Conservation (phyloP, 2,888 invertebrate genomes). For the Acleris literana region DNA sequence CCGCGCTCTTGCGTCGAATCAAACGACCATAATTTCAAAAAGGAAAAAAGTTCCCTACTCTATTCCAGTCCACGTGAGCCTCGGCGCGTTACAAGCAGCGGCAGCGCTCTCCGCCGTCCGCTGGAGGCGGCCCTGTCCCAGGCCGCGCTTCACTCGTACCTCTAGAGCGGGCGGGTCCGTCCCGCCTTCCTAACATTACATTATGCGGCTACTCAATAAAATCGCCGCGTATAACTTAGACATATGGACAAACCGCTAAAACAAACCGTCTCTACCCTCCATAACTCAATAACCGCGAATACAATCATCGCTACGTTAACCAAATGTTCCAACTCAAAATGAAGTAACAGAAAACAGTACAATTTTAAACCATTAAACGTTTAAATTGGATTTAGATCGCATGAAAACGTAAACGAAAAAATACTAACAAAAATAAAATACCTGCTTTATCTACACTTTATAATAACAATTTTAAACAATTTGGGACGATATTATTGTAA, state of each 20-base stretch:
- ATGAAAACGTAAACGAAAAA: slow-evolving; percentile 71
- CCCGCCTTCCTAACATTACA: slow-evolving; percentile 60
- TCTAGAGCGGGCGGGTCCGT: slow-evolving; percentile 40
- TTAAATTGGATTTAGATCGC: slow-evolving; percentile 52
- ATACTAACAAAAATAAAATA: slow-evolving; percentile 75
- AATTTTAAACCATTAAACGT: slow-evolving; percentile 45
- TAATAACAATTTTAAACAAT: slow-evolving; percentile 78
- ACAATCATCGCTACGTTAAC: slow-evolving; percentile 43
- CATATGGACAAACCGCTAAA: slow-evolving; percentile 70
- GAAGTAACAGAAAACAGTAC: slow-evolving; percentile 61
- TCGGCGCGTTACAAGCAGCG: slow-evolving; percentile 37
- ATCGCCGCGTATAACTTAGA: slow-evolving; percentile 76
- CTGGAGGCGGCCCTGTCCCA: slow-evolving; percentile 44
- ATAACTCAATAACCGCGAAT: slow-evolving; percentile 38
- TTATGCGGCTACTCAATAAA: slow-evolving; percentile 80
- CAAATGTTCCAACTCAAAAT: slow-evolving; percentile 48
- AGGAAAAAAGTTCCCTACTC: slow-evolving; percentile 15
- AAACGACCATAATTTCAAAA: slow-evolving; percentile 11
- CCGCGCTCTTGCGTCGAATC: slow-evolving; percentile 7
- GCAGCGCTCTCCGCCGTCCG: slow-evolving; percentile 50
- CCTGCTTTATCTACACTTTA: slow-evolving; percentile 70
- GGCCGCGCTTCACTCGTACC: not conserved
- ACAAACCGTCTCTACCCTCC: slow-evolving; percentile 59
- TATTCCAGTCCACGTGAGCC: slow-evolving; percentile 7
- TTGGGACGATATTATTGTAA: slow-evolving; percentile 82